A percentile compares a stretch with the other conserved stretches of the same genome.
These are phyloP conservation scores for Nomada lathburiana DNA, from an alignment of 2,888 invertebrate species.

Conservation along the genomic window DNA sequence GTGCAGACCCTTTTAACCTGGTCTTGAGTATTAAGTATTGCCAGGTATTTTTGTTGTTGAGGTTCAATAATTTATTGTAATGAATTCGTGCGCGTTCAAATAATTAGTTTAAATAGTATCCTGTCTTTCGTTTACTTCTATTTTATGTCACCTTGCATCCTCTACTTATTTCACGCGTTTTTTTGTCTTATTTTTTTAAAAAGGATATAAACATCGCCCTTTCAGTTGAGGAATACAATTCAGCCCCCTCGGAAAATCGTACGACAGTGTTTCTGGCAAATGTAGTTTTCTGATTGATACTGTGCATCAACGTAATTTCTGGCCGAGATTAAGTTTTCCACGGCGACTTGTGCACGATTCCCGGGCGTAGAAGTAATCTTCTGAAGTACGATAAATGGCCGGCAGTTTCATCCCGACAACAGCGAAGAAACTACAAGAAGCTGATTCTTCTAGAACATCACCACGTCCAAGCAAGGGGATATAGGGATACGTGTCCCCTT, in stretches of 20 bases:
- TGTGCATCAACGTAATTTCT: slow-evolving; percentile 36
- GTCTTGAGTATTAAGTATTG: too few species aligned
- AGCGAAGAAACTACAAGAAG: slow-evolving; percentile 31
- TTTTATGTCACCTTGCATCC: too few species aligned
- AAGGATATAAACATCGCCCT: too few species aligned
- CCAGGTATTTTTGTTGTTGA: background rate
- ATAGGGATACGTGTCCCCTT: slow-evolving; percentile 5
- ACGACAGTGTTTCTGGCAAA: background rate
- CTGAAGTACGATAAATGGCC: slow-evolving; percentile 39
- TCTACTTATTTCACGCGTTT: too few species aligned
- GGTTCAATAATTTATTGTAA: background rate
- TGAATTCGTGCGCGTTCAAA: too few species aligned
- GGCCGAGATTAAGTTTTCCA: slow-evolving; percentile 42
- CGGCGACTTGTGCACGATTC: background rate
- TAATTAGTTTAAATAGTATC: too few species aligned
- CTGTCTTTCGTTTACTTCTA: too few species aligned
- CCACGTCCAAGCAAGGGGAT: background rate
- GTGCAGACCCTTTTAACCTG: too few species aligned
- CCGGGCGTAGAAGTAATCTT: slow-evolving; percentile 47
- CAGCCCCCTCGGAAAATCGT: too few species aligned
- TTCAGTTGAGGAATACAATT: too few species aligned
- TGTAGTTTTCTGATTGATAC: slow-evolving; percentile 42
- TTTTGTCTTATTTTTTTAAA: too few species aligned
- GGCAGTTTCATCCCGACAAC: slow-evolving; percentile 35
- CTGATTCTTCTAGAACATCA: slow-evolving; percentile 12